A percentile compares a stretch with the other conserved stretches of the same genome.
phyloP scores from a whole-genome alignment of 2,113 vertebrate genomes.

The Suncus etruscus region DNA sequence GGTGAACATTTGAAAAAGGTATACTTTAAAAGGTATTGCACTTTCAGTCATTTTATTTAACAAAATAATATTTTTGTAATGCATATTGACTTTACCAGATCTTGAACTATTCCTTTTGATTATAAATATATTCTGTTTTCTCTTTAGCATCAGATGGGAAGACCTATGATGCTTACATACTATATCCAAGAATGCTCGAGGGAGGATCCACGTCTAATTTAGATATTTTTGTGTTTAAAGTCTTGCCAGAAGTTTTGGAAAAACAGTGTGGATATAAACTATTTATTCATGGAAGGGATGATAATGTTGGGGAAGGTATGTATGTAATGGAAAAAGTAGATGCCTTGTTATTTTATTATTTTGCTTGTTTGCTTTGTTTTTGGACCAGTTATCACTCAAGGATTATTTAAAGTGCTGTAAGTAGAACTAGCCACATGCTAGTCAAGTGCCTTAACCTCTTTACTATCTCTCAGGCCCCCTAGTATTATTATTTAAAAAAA shows the following conservation, averaged over 20 bases:
- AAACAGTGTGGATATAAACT: conserved; percentile 92
- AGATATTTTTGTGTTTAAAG: conserved; percentile 90
- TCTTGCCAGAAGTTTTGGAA: conserved; percentile 93
- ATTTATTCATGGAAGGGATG: conserved; percentile 93
- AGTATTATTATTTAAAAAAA: too few species aligned
- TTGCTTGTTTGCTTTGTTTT: too few species aligned
- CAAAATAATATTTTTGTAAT: background rate
- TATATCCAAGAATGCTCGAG: conserved; percentile 88
- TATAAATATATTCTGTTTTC: conserved; percentile 21
- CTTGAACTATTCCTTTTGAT: conserved; percentile 20
- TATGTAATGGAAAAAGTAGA: background rate
- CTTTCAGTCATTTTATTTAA: background rate
- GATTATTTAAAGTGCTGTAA: too few species aligned
- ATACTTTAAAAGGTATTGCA: background rate
- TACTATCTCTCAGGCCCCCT: too few species aligned
- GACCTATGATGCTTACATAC: conserved; percentile 94
- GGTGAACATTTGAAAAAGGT: conserved; percentile 7
- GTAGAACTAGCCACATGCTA: too few species aligned
- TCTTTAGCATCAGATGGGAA: conserved; percentile 92
- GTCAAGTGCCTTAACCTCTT: too few species aligned
- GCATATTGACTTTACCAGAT: conserved; percentile 38
- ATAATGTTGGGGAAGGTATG: conserved; percentile 92
- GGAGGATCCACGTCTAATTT: conserved; percentile 78
- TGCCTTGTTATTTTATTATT: too few species aligned
- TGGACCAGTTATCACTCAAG: too few species aligned